phyloP scores from a whole-genome alignment of 2,113 vertebrate species.

The Addax nasomaculatus region DNA sequence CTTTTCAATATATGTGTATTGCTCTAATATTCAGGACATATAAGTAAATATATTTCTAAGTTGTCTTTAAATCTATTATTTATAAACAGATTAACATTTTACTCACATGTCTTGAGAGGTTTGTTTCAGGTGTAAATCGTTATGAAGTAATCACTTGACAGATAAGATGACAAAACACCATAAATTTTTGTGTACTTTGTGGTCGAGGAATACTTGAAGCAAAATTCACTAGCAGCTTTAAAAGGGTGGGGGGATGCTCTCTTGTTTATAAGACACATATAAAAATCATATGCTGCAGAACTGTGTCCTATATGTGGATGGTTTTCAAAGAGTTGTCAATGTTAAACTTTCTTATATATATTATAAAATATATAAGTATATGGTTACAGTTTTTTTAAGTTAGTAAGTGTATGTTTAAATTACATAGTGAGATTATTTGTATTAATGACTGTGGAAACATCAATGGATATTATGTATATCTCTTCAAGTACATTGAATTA shows the following conservation, averaged over 20 bases:
- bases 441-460: not conserved
- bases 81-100: not conserved
- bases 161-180: not conserved
- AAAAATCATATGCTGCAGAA: not conserved
- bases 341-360: not conserved
- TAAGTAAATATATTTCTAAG: not conserved
- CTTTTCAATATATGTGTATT: not conserved
- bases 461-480: not conserved
- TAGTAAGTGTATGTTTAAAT: not conserved
- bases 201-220: not conserved
- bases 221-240: not conserved
- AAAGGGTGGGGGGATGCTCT: accelerated
- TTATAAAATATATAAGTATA: not conserved
- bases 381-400: not conserved
- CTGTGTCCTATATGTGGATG: not conserved
- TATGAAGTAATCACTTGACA: not conserved
- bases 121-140: not conserved
- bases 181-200: not conserved
- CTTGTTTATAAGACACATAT: not conserved
- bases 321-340: not conserved
- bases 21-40: not conserved
- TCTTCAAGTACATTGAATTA: not conserved
- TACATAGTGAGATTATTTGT: not conserved
- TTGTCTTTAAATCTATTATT: not conserved
- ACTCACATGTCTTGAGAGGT: not conserved